Evolutionary conservation across 1,140 invertebrate genomes (phyloP), one percentile per base, ranked within the genome.

Genomic region (Chrysoperla carnea): DNA sequence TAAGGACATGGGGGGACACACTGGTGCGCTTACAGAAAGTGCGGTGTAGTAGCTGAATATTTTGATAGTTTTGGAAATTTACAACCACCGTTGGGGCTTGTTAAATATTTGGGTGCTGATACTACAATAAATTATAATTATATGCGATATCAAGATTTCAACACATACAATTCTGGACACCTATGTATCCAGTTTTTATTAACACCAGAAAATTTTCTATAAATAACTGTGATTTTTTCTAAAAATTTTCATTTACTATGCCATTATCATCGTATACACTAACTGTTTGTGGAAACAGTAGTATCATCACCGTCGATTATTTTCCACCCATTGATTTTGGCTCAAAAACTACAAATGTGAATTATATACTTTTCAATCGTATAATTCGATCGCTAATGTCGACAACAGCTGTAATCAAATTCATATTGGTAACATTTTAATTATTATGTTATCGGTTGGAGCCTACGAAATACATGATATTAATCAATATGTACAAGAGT

Each of bases 1-100:
- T 49, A n/a, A 53, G 44, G 55, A 57, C 43, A 29, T 36, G 37
- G 35, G 27, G 50, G 54, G 15, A 54, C 54, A 33, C 52, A 56
- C 49, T 58, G 54, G 54, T 51, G 53, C 48, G 51, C 51, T 17
- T 53, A 54, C 46, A 48, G 43, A 40, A 57, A 57, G 49, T 14
- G 43, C 14, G 41, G 48, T 27, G 46, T 46, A 40, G 15, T 29
- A 15, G 37, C 23, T 6, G 6, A 23, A 15, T 46, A 42, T 37
- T 42, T 46, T 39, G 44, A 54, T 50, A 52, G 52, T 46, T 54
- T 48, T 49, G 54, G 54, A 33, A 44, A 56, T 43, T 41, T 55
- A 29, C 46, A 45, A 49, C 53, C 53, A 11, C 52, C 52, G 14
- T 9, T 36, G 40, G 52, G 54, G 48, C 37, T 54, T 15, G 38